Evolutionary conservation across 2,797 vertebrate genomes (phyloP), one percentile per base, ranked within the genome.

Genomic region (Florisuga fusca): DNA sequence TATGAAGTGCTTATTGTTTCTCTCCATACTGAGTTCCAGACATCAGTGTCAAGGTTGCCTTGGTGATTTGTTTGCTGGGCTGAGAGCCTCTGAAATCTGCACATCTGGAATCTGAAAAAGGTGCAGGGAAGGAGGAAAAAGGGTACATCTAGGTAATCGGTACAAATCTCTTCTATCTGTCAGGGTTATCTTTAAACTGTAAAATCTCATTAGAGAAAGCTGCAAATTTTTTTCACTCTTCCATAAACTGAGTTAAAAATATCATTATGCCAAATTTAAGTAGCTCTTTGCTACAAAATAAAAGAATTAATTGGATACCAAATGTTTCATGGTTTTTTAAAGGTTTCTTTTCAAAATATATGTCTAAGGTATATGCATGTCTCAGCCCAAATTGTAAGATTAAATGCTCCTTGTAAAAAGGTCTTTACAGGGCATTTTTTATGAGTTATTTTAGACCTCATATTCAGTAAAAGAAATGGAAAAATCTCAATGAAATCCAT

Each of bases 21-120:
- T 68, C 57, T 77, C 29, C 31, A 31, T 64, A 57, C 68, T 0
- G 1, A 90, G n/a, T 71, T 87, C 53, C 71, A 94, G 72, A 67
- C 67, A 74, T 84, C 46, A 76, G 36, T 87, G 73, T 91, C 79
- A 78, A 75, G 62, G 87, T 91, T 92, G 58, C 69, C 86, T 89
- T 93, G 75, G 80, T 83, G 83, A 95, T 87, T 61, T 73, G 18
- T 95, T 94, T 90, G 50, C 63, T 43, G 36, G 57, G 48, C 75
- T 77, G 50, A 68, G 23, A 69, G 16, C 6, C 36, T 91, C 55
- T 63, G 87, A 90, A 78, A 84, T 87, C 80, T 72, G 48, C 45
- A 41, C 38, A 41, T 41, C 64, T 76, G 81, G 41, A 84, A 86
- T 74, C 51, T 93, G 45, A 71, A 71, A 92, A 87, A 89, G 45